Conservation (phyloP, 2,797 vertebrate genomes). For the Cetoscarus ocellatus region DNA sequence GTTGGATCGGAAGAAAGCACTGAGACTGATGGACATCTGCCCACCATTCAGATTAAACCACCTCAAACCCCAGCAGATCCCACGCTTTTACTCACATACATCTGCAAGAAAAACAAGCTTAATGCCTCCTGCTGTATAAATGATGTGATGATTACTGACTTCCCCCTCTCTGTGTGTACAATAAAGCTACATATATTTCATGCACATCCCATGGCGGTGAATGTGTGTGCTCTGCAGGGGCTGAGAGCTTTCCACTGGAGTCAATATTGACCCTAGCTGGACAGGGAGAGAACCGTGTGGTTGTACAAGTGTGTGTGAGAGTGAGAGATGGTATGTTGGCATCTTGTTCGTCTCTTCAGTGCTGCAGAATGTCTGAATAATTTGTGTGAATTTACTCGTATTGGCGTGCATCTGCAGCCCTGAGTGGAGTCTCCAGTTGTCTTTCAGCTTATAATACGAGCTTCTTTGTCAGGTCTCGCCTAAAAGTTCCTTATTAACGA, state of each 20-base stretch:
- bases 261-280: conserved; percentile 79
- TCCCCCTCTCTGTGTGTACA: conserved; percentile 33
- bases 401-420: conserved; percentile 15
- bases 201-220: conserved; percentile 43
- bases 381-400: conserved; percentile 6
- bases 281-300: conserved; percentile 27
- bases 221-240: conserved; percentile 52
- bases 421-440: conserved; percentile 19
- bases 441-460: conserved; percentile 6
- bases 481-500: conserved; percentile 25
- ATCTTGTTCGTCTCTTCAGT: conserved; percentile 34
- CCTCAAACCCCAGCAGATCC: conserved; percentile 39
- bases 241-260: conserved; percentile 57
- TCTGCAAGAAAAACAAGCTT: conserved; percentile 45
- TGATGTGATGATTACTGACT: conserved; percentile 47
- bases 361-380: conserved; percentile 46
- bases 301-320: conserved; percentile 25
- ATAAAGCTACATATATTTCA: conserved; percentile 38
- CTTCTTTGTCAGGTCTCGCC: not conserved
- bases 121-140: conserved; percentile 30
- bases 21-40: conserved; percentile 57
- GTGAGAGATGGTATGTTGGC: conserved; percentile 56
- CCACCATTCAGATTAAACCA: conserved; percentile 37
- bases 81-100: conserved; percentile 29
- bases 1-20: conserved; percentile 44